Conservation (phyloP, 2,797 vertebrate genomes). For the Lutjanus campechanus region DNA sequence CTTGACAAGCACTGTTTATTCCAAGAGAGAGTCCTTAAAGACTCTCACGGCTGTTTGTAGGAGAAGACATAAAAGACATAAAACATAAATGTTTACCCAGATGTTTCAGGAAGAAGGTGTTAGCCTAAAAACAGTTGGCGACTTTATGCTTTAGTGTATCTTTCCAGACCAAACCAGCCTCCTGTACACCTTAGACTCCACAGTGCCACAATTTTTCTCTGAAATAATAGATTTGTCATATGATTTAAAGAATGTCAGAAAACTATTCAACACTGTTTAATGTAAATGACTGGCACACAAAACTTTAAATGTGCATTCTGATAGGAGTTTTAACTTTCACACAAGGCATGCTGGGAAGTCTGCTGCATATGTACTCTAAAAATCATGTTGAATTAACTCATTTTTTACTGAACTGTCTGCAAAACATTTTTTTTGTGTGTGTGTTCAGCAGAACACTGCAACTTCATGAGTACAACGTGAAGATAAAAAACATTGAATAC, state of each 20-base stretch:
- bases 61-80: conserved; percentile 19
- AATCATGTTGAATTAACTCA: too few relatives aligned
- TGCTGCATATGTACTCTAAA: too few relatives aligned
- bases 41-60: neutral
- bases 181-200: neutral
- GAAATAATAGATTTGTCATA: neutral
- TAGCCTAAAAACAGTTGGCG: neutral
- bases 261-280: neutral
- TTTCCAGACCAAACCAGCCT: neutral
- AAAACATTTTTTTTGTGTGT: too few relatives aligned
- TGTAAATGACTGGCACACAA: too few relatives aligned
- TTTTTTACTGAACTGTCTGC: too few relatives aligned
- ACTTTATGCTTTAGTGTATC: neutral
- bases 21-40: neutral
- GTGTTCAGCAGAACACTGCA: too few relatives aligned
- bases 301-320: too few relatives aligned
- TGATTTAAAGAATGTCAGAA: neutral
- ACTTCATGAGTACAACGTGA: too few relatives aligned
- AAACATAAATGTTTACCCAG: neutral
- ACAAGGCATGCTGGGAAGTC: too few relatives aligned
- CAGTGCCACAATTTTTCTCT: neutral
- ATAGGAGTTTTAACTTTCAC: too few relatives aligned
- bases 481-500: too few relatives aligned
- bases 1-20: neutral
- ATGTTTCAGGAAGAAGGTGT: neutral